Evolutionary conservation across 2,797 vertebrate genomes (phyloP), one percentile per base, ranked within the genome.

Genomic region (Graptemys geographica): DNA sequence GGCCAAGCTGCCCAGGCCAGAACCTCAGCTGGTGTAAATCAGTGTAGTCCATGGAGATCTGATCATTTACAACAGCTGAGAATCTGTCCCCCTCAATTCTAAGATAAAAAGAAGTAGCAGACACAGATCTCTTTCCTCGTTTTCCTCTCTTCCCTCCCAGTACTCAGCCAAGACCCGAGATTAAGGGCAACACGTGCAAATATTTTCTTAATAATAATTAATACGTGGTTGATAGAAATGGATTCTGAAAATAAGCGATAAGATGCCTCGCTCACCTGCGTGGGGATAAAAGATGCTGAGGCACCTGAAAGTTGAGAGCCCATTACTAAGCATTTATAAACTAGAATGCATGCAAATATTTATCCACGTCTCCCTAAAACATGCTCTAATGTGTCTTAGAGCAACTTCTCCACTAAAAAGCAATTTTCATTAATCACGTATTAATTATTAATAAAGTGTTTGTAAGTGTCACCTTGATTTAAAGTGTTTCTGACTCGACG

Each of bases 361-460:
- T 98, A 97, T 97, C 95, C 82, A 56, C 0, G 8, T 97, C 96
- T 96, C 97, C 96, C 94, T 96, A 93, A 97, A 96, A 97, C 88
- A 93, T 53, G 79, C 93, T 92, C 2, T 87, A 92, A 96, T 89
- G 53, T 94, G 59, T 91, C 95, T 94, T 95, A 9, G 1, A 97
- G 96, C 87, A 97, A 98, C 96, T 97, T 97, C 95, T 97, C 88
- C 94, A 90, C 94, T 95, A 92, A 96, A 97, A 97, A 31, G 49
- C 89, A 94, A 93, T 97, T 97, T 96, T 96, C 96, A 97, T 98
- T 97, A 97, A 90, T 98, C 95, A 96, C 78, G 96, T 96, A 97
- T 97, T 98, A 98, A 97, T 97, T 97, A 98, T 97, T 98, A 98
- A 96, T 96, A 96, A 97, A 96, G 96, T 93, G 87, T 81, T 88